Percentiles rank a stretch among this genome's conserved stretches.
phyloP scores from a whole-genome alignment of 2,888 invertebrate species.

The Uloborus plumipes region DNA sequence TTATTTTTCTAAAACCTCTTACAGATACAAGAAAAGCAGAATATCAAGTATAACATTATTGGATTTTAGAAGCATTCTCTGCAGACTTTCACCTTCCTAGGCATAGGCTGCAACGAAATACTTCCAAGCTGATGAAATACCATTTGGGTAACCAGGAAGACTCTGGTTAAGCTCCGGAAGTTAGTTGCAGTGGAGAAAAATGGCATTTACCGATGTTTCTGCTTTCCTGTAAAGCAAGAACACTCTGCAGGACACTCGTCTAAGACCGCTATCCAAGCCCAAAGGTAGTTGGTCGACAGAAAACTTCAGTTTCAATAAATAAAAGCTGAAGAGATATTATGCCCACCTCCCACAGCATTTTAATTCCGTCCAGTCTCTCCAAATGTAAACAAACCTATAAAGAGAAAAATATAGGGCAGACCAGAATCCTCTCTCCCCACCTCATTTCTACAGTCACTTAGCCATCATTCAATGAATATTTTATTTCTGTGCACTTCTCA shows the following conservation, averaged over 20 bases:
- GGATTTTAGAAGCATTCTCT: conserved; percentile 59
- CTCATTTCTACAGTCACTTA: conserved; percentile 58
- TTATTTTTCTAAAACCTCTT: conserved; percentile 8
- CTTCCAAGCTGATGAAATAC: conserved; percentile 28
- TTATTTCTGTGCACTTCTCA: conserved; percentile 47
- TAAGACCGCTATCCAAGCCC: too few relatives aligned
- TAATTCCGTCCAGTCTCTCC: conserved; percentile 65
- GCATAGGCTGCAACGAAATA: conserved; percentile 58
- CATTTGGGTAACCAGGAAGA: conserved; percentile 24
- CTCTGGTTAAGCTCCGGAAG: conserved; percentile 35
- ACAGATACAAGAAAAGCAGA: conserved; percentile 61
- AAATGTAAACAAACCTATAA: conserved; percentile 53
- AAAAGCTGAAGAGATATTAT: conserved; percentile 54
- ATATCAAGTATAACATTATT: conserved; percentile 63
- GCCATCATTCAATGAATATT: conserved; percentile 36
- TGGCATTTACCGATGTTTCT: conserved; percentile 58
- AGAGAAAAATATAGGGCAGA: conserved; percentile 54
- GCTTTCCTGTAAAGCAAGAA: conserved; percentile 22
- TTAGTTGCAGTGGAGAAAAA: conserved; percentile 60
- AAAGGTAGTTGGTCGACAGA: too few relatives aligned
- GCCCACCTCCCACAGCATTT: conserved; percentile 64
- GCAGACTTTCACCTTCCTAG: conserved; percentile 56
- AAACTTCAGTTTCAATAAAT: conserved; percentile 22
- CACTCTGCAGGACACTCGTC: not conserved
- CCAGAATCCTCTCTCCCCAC: conserved; percentile 55